Base-by-base conservation (phyloP, 2,888 invertebrate genomes). In the Chrysolina oricalcia region DNA sequence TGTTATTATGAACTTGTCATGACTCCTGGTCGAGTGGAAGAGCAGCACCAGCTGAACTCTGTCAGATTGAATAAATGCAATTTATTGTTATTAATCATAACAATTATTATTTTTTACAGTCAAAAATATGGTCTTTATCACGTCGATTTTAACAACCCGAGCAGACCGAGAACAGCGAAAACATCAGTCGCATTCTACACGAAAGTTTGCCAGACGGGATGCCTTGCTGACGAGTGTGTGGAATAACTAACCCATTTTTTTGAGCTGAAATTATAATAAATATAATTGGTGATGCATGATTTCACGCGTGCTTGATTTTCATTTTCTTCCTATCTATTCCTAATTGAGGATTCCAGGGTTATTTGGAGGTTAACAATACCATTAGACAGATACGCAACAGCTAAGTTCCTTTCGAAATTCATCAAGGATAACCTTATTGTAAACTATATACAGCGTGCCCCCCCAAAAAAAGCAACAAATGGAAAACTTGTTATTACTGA, bases 61-160 rank as follows among this genome's bases (percentile, higher is more conserved):
- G n/a, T n/a, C n/a, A n/a, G n/a, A n/a, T n/a, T n/a, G n/a, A n/a
- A n/a, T 27, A 27, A 5, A 27, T 27, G 27, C 2, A 27, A 5
- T 27, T 27, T 27, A 3, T 27, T 5, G 27, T 27, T 27, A 19
- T 65, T 15, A 48, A 19, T 70, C 19, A 62, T 46, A 11, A 21
- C 65, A 15, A 46, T 17, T 21, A 43, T 21, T 11, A 15, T 15
- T 40, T 41, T 48, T 90, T 91, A 69, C 86, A 93, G 93, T 13
- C 90, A 91, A 79, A 91, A 90, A 85, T 95, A 93, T 86, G 95
- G 95, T 6, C 81, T 95, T 0, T 93, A 92, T 81, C 89, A 91
- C 81, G 93, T 95, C 0, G 92, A 95, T 84, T 94, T 93, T 84
- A 85, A 88, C 2, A 91, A 91, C 81, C 89, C 91, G 0, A 88